Conservation (phyloP, 2,797 vertebrate genomes). For the Psittacula echo region DNA sequence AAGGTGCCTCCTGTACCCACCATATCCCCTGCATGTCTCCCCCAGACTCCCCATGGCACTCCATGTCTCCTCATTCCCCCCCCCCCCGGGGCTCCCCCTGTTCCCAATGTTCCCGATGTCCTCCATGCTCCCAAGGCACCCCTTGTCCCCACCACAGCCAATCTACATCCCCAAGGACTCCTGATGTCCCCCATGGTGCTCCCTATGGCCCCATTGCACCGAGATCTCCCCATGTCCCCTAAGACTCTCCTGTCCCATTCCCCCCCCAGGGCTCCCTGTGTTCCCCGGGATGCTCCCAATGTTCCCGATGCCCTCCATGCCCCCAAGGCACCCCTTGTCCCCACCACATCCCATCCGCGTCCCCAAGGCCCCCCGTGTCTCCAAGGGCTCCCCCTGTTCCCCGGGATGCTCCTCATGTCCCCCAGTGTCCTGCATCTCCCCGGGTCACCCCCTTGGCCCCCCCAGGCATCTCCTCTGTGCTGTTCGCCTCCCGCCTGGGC, state of each 20-base stretch:
- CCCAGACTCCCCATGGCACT: too few relatives aligned
- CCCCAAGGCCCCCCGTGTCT: background rate
- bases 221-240: too few relatives aligned
- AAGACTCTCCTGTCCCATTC: background rate
- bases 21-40: too few relatives aligned
- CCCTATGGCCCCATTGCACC: too few relatives aligned
- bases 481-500: background rate
- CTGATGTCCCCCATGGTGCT: background rate
- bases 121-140: background rate
- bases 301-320: too few relatives aligned
- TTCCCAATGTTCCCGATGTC: too few relatives aligned
- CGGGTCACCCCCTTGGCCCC: background rate
- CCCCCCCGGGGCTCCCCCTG: background rate
- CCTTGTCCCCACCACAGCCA: background rate
- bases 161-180: background rate
- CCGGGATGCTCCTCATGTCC: background rate
- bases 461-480: background rate
- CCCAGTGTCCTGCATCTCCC: background rate
- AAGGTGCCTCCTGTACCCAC: background rate
- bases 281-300: background rate
- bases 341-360: background rate
- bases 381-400: background rate
- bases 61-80: background rate
- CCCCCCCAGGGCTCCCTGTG: too few relatives aligned
- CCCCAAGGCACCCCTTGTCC: too few relatives aligned